Percentiles rank a stretch among this genome's conserved stretches.
phyloP scores from a whole-genome alignment of 37 sponge, comb jelly and placozoan species.

The Amphimedon queenslandica region DNA sequence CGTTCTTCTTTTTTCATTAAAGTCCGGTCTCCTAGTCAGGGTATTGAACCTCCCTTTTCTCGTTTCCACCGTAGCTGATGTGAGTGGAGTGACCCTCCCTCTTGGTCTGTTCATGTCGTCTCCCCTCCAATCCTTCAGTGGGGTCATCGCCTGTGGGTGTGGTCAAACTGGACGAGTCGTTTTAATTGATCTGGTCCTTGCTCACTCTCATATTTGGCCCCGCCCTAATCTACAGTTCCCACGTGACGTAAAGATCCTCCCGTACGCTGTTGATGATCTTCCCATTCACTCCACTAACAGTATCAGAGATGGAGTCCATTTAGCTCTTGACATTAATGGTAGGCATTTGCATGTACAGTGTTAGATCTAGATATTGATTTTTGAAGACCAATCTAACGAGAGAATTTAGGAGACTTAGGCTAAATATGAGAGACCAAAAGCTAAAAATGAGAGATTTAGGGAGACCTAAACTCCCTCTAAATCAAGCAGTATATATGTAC shows the following conservation, averaged over 20 bases:
- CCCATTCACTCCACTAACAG: no score
- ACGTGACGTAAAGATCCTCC: neutral
- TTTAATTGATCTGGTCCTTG: neutral
- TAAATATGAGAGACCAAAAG: no score
- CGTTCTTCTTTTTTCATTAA: neutral
- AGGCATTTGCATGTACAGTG: no score
- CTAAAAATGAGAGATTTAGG: no score
- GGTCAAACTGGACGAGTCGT: neutral
- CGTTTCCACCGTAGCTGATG: neutral
- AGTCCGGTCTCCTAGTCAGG: neutral
- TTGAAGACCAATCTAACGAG: no score
- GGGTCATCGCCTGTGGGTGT: neutral
- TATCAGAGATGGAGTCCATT: neutral
- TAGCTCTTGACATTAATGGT: neutral
- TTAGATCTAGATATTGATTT: no score
- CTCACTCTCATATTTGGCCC: neutral
- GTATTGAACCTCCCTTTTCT: neutral
- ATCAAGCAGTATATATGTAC: conserved; percentile 3
- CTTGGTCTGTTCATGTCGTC: neutral
- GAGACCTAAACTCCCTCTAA: no score
- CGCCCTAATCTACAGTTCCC: neutral
- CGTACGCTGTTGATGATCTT: no score
- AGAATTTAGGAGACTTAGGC: no score
- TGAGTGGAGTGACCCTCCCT: neutral
- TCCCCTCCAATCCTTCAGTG: neutral